Evolutionary conservation across 2,888 invertebrate species (phyloP).

Genomic region (Embidobia sp.): DNA sequence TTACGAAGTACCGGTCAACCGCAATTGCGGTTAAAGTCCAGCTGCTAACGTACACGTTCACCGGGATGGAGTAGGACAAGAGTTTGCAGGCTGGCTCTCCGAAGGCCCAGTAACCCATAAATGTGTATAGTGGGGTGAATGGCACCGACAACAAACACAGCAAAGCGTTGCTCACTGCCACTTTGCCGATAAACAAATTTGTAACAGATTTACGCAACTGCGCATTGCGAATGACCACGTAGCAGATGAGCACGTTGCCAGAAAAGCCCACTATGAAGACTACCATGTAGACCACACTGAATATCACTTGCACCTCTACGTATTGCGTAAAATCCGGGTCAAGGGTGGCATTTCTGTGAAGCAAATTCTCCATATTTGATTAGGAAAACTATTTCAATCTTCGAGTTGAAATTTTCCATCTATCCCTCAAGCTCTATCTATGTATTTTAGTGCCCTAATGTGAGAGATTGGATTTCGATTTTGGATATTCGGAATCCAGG

Average conservation of each 20-base stretch:
- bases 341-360: constrained; percentile 7
- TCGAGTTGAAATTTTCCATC: too few species aligned
- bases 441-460: too few species aligned
- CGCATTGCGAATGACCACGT: constrained; percentile 94
- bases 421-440: too few species aligned
- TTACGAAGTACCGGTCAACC: constrained; percentile 98
- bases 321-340: constrained; percentile 73
- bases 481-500: too few species aligned
- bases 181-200: constrained; percentile 97
- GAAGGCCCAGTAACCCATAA: constrained; percentile 96
- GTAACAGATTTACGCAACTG: constrained; percentile 98
- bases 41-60: constrained; percentile 98
- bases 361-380: constrained; percentile 17
- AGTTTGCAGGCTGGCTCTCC: constrained; percentile 95
- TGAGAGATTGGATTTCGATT: too few species aligned
- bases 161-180: constrained; percentile 96
- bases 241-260: constrained; percentile 96
- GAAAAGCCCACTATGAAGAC: constrained; percentile 94
- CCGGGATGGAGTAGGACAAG: constrained; percentile 96
- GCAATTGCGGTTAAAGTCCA: constrained; percentile 98
- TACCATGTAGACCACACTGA: constrained; percentile 88
- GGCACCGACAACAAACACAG: constrained; percentile 97
- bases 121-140: constrained; percentile 97
- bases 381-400: too few species aligned
- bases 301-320: constrained; percentile 87